Base-by-base conservation (phyloP, 2,113 vertebrate genomes). In the Tachysurus vachellii region DNA sequence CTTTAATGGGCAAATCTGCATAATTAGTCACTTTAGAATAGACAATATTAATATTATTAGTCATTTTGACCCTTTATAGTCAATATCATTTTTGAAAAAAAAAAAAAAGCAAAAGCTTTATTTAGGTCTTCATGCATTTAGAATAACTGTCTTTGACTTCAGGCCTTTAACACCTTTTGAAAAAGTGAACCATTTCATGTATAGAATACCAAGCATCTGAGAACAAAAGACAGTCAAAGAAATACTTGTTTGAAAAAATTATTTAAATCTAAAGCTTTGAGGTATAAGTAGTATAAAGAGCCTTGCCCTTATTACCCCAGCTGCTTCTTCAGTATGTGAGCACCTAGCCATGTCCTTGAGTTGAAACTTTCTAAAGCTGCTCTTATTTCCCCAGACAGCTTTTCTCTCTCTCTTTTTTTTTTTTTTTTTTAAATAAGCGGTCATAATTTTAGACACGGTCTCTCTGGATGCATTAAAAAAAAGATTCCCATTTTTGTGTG, bases 331-430 rank as follows among this genome's bases (percentile, higher is more conserved):
- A 17, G 31, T 57, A 59, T 28, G 36, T 17, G 83, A 75, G 31
- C 42, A 77, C 56, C 71, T 50, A 61, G 47, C 21, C 11, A 13
- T 26, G 42, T 56, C 44, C 21, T 50, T 87, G 80, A 53, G 53
- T 26, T 73, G 54, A 66, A 57, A 70, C 77, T 44, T 71, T 59
- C 7, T 44, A 66, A 80, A 81, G 50, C 85, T 86, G 76, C 42
- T 81, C 68, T 82, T 61, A 57, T 86, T 71, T 86, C 85, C 85
- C 85, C 9, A 44, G 64, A 56, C 16, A 57, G 62, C 77, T 44
- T 23, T 81, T 81, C 79, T 12, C 13, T 44, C 4, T 12, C 19
- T 68, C 53, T 14, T 61, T 80, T 66, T 86, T 57, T 68, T 42
- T 77, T 64, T 14, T 61, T 80, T 66, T 86, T 57, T 68, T 42